Evolutionary conservation across 2,888 invertebrate genomes (phyloP), one percentile per base, ranked within the genome.

Genomic region (Lepidocyrtoides sp.): DNA sequence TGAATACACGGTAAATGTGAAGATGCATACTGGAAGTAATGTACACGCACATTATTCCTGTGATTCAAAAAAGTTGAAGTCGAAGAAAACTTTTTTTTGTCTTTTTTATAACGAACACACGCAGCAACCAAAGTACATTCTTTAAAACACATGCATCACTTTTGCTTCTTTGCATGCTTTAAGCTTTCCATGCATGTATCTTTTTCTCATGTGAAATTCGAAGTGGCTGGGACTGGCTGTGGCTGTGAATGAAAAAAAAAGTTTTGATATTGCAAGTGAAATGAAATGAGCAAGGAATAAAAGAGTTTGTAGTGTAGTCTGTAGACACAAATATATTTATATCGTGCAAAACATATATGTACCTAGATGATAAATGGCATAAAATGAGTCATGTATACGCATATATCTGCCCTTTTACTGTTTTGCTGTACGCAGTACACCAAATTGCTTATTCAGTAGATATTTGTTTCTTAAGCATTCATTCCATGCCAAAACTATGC

Each of bases 211-310:
- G 5, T 51, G 51, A 57, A 57, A n/a, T n/a, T n/a, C n/a, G n/a
- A n/a, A n/a, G n/a, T n/a, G n/a, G n/a, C n/a, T n/a, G n/a, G n/a
- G n/a, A n/a, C n/a, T n/a, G n/a, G n/a, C n/a, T n/a, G n/a, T n/a
- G n/a, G n/a, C n/a, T n/a, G n/a, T 60, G 60, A 60, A 60, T 60
- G 26, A 60, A 60, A 60, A 60, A 60, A 60, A 26, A 10, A 8
- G 10, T 12, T 36, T 36, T 5, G 36, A n/a, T 14, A 48, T 2
- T 48, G 48, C 54, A 23, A 60, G 26, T 2, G 4, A 10, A 8
- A 26, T 26, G 26, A 26, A 23, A n/a, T 26, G 26, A 60, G 60
- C 26, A 60, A 60, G 60, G 60, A 26, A 60, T n/a, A n/a, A 60
- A 8, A 26, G 23, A 60, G 26, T 60, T 60, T 60, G 26, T 60